phyloP scores from a whole-genome alignment of 2,797 vertebrate species.

The Eulemur rubriventer region DNA sequence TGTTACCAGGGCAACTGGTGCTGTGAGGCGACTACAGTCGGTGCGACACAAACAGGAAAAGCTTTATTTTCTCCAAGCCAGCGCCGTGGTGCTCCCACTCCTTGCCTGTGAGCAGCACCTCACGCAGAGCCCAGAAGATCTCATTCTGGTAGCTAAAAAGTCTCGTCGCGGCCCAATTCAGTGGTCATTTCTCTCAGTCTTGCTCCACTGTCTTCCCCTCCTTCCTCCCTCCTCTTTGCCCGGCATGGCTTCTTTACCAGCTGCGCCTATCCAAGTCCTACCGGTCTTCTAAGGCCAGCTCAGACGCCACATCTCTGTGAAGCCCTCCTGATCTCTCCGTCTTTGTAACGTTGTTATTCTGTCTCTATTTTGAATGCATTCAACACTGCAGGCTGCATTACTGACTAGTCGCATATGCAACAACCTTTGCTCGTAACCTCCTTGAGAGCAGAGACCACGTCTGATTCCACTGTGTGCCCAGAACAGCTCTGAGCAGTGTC shows the following conservation, averaged over 20 bases:
- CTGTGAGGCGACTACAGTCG: rapidly evolving
- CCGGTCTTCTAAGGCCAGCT: neutral
- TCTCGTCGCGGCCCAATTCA: neutral
- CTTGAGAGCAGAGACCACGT: neutral
- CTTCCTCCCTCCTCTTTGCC: neutral
- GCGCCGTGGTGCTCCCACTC: rapidly evolving
- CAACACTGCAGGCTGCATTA: neutral
- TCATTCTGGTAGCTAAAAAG: neutral
- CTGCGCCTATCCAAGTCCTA: rapidly evolving
- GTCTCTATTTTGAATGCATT: neutral
- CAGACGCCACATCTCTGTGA: neutral
- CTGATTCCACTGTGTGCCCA: neutral
- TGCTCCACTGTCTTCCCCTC: neutral
- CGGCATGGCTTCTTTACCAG: rapidly evolving
- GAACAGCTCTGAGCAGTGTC: neutral
- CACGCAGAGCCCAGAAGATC: neutral
- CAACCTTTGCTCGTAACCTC: neutral
- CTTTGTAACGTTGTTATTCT: neutral
- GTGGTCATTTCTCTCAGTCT: neutral
- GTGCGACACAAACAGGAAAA: neutral
- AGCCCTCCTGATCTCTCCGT: neutral
- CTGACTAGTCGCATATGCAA: too few relatives aligned
- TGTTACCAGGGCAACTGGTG: rapidly evolving
- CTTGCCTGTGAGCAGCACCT: too few relatives aligned
- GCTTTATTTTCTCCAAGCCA: neutral